Conservation (phyloP, 2,888 invertebrate species). For the Orchesellides sinensis region DNA sequence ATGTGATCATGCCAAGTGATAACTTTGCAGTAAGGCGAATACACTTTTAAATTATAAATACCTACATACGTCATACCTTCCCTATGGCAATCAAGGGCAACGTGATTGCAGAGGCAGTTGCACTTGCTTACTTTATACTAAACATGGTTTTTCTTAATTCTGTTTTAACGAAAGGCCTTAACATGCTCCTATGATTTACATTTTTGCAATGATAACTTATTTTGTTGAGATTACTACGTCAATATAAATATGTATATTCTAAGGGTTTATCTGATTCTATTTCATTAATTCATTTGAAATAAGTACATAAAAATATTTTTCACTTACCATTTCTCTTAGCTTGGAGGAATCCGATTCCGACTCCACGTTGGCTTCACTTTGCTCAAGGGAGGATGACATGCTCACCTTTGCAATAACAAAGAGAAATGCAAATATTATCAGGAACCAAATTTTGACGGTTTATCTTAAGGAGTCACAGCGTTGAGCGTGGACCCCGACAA, state of each 20-base stretch:
- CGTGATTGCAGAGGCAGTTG: conserved; percentile 7
- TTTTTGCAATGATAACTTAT: background rate
- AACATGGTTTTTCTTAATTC: no score
- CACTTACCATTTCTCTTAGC: conserved; percentile 72
- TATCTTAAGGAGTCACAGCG: conserved; percentile 7
- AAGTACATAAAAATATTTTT: conserved; percentile 9
- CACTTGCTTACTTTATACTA: background rate
- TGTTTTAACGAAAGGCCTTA: no score
- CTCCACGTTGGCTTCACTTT: conserved; percentile 60
- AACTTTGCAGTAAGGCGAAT: no score
- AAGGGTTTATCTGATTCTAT: no score
- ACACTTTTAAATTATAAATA: no score
- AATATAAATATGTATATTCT: background rate
- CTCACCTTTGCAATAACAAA: conserved; percentile 70
- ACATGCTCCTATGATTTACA: no score
- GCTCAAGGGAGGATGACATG: conserved; percentile 70
- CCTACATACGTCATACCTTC: background rate
- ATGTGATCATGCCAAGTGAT: no score
- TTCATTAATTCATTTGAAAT: no score
- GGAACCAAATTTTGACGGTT: conserved; percentile 62
- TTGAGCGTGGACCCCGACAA: background rate
- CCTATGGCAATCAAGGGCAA: conserved; percentile 26
- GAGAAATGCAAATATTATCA: conserved; percentile 56
- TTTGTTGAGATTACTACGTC: background rate
- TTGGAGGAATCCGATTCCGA: conserved; percentile 66